These are phyloP conservation scores for Scytalopus superciliaris DNA, from an alignment of 2,113 vertebrate species.

Conservation along the genomic window DNA sequence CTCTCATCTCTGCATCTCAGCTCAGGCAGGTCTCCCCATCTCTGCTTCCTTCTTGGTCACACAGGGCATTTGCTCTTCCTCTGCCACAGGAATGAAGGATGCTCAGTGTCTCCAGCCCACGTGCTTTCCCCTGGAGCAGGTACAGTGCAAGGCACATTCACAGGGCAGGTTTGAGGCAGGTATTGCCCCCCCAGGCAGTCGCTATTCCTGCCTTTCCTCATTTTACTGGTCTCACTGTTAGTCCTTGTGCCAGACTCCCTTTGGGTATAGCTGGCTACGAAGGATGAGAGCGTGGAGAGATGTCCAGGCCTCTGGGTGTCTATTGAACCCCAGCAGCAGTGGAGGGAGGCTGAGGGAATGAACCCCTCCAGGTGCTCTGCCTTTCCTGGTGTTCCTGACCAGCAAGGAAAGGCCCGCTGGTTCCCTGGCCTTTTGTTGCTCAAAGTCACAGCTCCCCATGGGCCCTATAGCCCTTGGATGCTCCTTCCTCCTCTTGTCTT, in stretches of 20 bases:
- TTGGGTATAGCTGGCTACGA: neutral
- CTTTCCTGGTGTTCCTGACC: neutral
- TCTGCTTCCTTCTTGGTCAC: neutral
- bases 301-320: neutral
- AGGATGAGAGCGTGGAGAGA: neutral
- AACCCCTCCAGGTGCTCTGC: neutral
- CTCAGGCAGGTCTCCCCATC: neutral
- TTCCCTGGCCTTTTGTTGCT: neutral
- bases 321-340: accelerated
- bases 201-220: neutral
- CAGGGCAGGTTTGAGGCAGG: neutral
- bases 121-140: neutral
- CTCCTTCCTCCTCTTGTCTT: neutral
- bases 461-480: neutral
- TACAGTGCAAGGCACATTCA: neutral
- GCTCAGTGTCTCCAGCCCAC: neutral
- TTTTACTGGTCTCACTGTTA: neutral
- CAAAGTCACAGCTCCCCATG: neutral
- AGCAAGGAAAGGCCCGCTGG: neutral
- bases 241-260: neutral
- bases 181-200: neutral
- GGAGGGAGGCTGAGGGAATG: neutral
- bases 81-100: neutral
- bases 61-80: neutral
- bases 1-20: neutral